Evolutionary conservation across 1,140 invertebrate genomes (phyloP), one percentile per base, ranked within the genome.

Genomic region (Dendroctonus valens): DNA sequence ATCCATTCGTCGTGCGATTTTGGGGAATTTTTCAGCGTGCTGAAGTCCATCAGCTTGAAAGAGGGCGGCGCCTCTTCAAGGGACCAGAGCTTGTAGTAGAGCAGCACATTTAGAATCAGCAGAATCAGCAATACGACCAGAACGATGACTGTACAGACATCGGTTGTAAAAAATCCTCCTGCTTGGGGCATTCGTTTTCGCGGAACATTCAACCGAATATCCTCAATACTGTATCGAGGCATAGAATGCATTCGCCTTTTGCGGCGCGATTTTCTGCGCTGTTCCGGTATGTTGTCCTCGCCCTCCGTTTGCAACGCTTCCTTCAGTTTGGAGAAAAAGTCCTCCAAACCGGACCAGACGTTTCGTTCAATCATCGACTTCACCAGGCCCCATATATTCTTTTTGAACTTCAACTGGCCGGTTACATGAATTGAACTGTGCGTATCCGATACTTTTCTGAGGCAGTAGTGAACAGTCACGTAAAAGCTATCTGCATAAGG

Each of bases 401-500:
- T 96, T 78, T 89, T 93, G 79, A 93, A 97, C 73, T 91, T 89
- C 55, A 97, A 85, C 80, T 91, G 85, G 40, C 84, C 85, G 80
- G 85, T 87, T 6, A 91, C 81, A 44, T 82, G 77, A 46, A 91
- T 74, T 7, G 72, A 77, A 59, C 80, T 82, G 70, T 84, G 78
- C 11, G 77, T 80, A 49, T 82, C 80, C 5, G 79, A 77, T 7
- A 87, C 81, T 74, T 87, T 84, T 49, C 86, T 85, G 54, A 98
- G 78, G 81, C 94, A 97, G 79, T 94, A 96, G 79, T 95, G 92
- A 48, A 87, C 87, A 41, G 86, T 80, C 40, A 96, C 87, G 75
- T 86, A 91, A 82, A 98, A 97, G 69, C 91, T 92, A 80, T 98
- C 94, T 26, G 92, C 91, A 80, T 97, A 97, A 40, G 94, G 94